Percentiles rank a stretch among this genome's conserved stretches.
These are phyloP conservation scores for Thysanoteuthis rhombus DNA, from an alignment of 2,888 invertebrate genomes.

Conservation along the genomic window DNA sequence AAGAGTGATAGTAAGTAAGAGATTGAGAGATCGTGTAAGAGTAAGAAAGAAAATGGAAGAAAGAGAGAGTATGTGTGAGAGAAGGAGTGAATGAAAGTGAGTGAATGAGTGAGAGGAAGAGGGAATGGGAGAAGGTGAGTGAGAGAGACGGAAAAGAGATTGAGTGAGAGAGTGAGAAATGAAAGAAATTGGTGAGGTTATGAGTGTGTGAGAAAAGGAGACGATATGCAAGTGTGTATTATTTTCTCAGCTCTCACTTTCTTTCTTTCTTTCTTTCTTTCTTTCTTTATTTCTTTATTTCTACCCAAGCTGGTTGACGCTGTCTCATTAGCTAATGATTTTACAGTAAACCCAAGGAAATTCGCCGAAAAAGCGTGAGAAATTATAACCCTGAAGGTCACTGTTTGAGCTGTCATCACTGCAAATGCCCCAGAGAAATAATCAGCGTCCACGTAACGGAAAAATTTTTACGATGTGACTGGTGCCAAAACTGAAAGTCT, in stretches of 20 bases:
- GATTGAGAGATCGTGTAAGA: too few relatives aligned
- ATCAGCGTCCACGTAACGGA: not conserved
- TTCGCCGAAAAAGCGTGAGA: not conserved
- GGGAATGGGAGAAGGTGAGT: too few relatives aligned
- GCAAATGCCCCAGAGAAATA: not conserved
- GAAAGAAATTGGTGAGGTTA: too few relatives aligned
- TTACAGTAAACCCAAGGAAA: not conserved
- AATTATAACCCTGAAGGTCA: not conserved
- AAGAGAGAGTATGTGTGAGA: too few relatives aligned
- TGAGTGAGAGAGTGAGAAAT: too few relatives aligned
- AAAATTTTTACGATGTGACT: not conserved
- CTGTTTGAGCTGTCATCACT: not conserved
- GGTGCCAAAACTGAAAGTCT: not conserved
- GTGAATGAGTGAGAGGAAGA: too few relatives aligned
- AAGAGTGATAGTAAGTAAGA: too few relatives aligned
- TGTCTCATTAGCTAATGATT: not conserved
- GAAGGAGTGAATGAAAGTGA: too few relatives aligned
- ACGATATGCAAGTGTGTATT: too few relatives aligned
- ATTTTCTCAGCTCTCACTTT: not conserved
- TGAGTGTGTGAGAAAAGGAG: too few relatives aligned
- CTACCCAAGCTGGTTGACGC: not conserved
- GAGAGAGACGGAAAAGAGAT: too few relatives aligned
- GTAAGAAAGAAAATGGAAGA: too few relatives aligned
- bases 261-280: not conserved
- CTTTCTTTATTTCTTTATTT: not conserved